Base-by-base conservation (phyloP, 1,140 invertebrate species). In the Achroia grisella region DNA sequence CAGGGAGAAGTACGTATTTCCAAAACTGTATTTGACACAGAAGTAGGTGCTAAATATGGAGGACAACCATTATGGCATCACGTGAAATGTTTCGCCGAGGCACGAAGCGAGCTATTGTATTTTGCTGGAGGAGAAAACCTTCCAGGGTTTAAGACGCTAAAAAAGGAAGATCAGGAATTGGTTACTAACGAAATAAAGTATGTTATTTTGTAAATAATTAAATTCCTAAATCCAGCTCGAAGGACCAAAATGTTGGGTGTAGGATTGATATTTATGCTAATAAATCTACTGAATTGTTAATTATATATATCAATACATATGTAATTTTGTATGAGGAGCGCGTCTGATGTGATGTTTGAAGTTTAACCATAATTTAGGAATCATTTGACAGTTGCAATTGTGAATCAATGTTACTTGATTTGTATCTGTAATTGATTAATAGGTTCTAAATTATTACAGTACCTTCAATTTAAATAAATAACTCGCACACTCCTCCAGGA, bases 31-130 rank as follows among this genome's bases (percentile, higher is more conserved):
- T 97, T 88, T 86, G 93, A 96, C 41, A 93, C 91, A 51, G 93
- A 95, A 56, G 86, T 93, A 33, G 94, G 92, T 0, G 89, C 87
- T 58, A 92, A 90, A 73, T 97, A 91, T 86, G 95, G 95, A 10
- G 93, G 93, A 0, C 86, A 93, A 56, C 90, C 94, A 53, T 78
- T 91, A 14, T 98, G 97, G 97, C 91, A 98, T 83, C 97, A 99
- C 86, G 81, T 97, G 8, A 93, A 95, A 49, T 99, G 98, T 79
- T 99, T 99, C 88, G 90, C 89, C 6, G 90, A 95, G 62, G 71
- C 92, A n/a, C 82, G 94, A 35, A 84, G 89, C 48, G 91, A 95
- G 39, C 69, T 97, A 1, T 88, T 91, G 29, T 99, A 93, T 85
- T 92, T 89, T 71, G 93, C 89, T 23, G 80, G 81, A 35, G 95